phyloP scores from a whole-genome alignment of 1,140 invertebrate species.

The Zaprionus inermis region DNA sequence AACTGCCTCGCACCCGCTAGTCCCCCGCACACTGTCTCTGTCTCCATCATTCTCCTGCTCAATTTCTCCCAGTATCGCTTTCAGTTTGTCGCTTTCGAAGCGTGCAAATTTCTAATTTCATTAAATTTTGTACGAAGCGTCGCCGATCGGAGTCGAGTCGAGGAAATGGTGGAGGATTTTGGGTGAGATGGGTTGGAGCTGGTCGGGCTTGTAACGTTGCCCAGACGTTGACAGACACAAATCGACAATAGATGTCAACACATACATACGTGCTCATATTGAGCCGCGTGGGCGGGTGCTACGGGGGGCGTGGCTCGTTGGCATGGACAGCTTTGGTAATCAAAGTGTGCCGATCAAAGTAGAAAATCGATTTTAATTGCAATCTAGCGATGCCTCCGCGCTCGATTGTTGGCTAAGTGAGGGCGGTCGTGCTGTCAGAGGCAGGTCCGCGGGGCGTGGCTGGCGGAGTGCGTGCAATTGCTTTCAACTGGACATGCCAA shows the following conservation, averaged over 20 bases:
- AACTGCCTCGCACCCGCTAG: not conserved
- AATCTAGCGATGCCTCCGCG: slow-evolving; percentile 59
- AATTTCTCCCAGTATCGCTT: slow-evolving; percentile 28
- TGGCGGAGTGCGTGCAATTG: slow-evolving; percentile 35
- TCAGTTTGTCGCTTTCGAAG: slow-evolving; percentile 48
- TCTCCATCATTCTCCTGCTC: not conserved
- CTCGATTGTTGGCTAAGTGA: slow-evolving; percentile 54
- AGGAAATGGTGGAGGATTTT: not conserved
- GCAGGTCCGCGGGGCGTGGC: not conserved
- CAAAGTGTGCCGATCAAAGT: slow-evolving; percentile 74
- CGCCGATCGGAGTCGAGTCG: slow-evolving; percentile 12
- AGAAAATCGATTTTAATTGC: slow-evolving; percentile 80
- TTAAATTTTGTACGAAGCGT: slow-evolving; percentile 67
- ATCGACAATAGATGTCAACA: slow-evolving; percentile 78
- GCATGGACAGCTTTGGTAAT: slow-evolving; percentile 63
- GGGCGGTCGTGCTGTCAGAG: no score
- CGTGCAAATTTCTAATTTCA: slow-evolving; percentile 78
- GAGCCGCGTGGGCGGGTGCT: not conserved
- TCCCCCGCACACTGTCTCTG: not conserved
- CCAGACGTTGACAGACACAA: slow-evolving; percentile 76
- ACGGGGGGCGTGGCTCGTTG: slow-evolving; percentile 13
- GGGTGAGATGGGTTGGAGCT: not conserved
- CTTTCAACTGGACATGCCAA: slow-evolving; percentile 20
- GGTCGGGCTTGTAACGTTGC: slow-evolving; percentile 24
- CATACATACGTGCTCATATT: not conserved